A percentile compares a stretch with the other conserved stretches of the same genome.
Evolutionary conservation across 30 jellyfish, hydroid and myxozoan genomes (phyloP).

Genomic region (Mastigias papua): DNA sequence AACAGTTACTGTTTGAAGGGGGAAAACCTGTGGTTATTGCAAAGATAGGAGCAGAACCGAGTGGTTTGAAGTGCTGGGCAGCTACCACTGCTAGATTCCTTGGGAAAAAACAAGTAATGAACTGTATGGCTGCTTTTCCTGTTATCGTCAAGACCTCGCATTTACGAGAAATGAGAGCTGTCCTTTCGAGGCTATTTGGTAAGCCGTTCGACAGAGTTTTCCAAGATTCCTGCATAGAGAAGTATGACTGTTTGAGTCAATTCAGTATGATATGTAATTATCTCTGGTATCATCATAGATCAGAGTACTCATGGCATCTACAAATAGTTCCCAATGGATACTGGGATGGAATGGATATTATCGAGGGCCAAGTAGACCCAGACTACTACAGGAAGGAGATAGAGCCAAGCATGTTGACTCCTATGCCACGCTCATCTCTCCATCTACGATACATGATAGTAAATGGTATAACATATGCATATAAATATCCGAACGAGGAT

Average conservation of each 20-base stretch:
- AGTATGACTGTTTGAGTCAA: background rate
- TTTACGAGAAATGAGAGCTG: constrained; percentile 16
- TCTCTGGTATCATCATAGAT: constrained; percentile 43
- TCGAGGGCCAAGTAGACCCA: background rate
- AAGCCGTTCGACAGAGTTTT: background rate
- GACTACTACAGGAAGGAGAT: background rate
- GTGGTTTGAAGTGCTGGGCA: background rate
- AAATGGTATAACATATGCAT: background rate
- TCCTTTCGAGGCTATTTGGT: background rate
- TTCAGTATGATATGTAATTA: background rate
- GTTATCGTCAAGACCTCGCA: constrained; percentile 9
- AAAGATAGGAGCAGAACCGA: background rate
- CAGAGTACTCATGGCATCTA: constrained; percentile 40
- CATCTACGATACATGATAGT: constrained; percentile 19
- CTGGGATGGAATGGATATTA: constrained; percentile 10
- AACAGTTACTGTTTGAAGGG: background rate
- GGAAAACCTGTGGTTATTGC: background rate
- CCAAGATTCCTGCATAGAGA: background rate
- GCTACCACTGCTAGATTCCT: background rate
- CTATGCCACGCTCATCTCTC: constrained; percentile 25
- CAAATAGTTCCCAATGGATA: constrained; percentile 30
- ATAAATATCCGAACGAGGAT: background rate
- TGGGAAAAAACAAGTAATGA: background rate
- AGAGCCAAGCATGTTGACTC: background rate
- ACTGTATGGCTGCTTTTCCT: background rate